Conservation (phyloP, 2,888 invertebrate species). For the Caenorhabditis sp. region DNA sequence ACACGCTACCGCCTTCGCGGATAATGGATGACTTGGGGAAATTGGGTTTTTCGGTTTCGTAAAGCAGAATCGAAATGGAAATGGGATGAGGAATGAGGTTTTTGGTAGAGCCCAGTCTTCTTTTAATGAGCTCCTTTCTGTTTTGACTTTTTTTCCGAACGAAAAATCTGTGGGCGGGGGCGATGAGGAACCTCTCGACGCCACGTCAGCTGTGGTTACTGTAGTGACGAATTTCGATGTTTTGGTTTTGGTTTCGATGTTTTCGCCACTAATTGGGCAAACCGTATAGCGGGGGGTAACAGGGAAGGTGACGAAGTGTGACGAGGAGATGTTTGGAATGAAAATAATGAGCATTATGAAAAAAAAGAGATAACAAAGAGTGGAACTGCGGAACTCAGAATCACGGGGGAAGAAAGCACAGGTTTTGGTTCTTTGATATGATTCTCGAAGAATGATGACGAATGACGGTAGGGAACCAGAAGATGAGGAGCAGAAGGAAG, state of each 20-base stretch:
- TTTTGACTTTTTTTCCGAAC: neutral
- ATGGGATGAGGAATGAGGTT: conserved; percentile 29
- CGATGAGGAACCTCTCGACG: neutral
- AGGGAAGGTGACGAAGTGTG: neutral
- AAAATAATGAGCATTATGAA: neutral
- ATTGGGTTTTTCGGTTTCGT: conserved; percentile 19
- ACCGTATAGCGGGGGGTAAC: conserved; percentile 16
- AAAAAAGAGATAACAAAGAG: neutral
- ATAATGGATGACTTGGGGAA: conserved; percentile 7
- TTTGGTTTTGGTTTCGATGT: conserved; percentile 9
- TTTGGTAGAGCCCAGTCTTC: neutral
- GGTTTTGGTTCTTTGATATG: no score
- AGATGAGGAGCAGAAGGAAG: no score
- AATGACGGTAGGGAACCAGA: no score
- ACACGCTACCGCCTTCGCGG: neutral
- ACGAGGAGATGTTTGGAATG: neutral
- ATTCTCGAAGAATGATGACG: no score
- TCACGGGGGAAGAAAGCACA: no score
- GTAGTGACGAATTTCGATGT: conserved; percentile 2
- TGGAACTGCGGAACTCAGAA: no score
- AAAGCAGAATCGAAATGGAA: neutral
- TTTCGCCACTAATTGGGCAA: neutral
- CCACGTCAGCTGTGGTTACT: conserved; percentile 3
- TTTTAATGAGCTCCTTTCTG: conserved; percentile 44
- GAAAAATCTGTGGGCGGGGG: neutral